Evolutionary conservation across 2,888 invertebrate genomes (phyloP).

Genomic region (Drosophila flavopinicola): DNA sequence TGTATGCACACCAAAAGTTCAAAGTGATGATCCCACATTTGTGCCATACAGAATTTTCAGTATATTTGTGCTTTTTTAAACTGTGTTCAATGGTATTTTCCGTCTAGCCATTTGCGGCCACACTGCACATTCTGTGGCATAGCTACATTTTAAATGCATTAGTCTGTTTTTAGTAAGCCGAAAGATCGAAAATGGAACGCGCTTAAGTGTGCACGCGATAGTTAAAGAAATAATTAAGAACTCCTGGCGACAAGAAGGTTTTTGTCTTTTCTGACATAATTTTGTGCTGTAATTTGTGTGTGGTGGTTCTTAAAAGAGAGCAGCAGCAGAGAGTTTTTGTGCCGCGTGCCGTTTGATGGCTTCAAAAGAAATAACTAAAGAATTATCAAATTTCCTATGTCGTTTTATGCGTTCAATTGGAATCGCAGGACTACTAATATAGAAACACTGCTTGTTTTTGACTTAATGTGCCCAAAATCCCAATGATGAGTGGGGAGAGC

Average conservation of each 20-base stretch:
- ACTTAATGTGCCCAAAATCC: conserved; percentile 29
- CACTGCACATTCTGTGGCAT: conserved; percentile 30
- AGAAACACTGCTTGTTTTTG: conserved; percentile 15
- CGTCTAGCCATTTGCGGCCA: conserved; percentile 7
- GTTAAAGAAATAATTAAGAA: conserved; percentile 1
- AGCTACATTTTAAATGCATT: conserved; percentile 47
- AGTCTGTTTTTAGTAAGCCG: conserved; percentile 30
- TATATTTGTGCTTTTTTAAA: background rate
- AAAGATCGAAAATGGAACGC: conserved; percentile 32
- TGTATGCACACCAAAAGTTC: too few species aligned
- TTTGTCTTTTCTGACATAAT: conserved; percentile 2
- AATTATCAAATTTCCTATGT: background rate
- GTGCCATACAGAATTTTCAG: background rate
- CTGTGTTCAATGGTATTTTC: background rate
- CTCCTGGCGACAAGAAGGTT: conserved; percentile 15
- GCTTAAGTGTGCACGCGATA: conserved; percentile 14
- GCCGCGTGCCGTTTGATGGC: conserved; percentile 3
- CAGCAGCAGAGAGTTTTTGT: background rate
- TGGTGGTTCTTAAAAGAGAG: background rate
- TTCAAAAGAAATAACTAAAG: background rate
- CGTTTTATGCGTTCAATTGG: background rate
- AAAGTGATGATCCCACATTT: too few species aligned
- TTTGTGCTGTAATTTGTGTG: background rate
- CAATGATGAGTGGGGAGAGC: conserved; percentile 25
- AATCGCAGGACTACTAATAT: background rate